Evolutionary conservation across 2,113 vertebrate species (phyloP).

Genomic region (Narcine bancroftii): DNA sequence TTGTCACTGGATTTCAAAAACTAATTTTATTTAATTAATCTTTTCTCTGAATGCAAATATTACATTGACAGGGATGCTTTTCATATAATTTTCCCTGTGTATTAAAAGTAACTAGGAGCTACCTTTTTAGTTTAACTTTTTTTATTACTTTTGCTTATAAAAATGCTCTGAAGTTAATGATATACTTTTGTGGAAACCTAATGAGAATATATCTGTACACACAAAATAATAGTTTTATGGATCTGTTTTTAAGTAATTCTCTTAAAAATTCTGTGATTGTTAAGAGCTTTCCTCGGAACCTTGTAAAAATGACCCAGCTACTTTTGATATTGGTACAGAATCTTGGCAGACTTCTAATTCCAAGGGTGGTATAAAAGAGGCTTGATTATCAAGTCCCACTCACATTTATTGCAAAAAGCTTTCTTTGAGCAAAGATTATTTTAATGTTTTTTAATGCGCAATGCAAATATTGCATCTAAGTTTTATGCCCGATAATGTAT

Average conservation of each 20-base stretch:
- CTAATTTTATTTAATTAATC: neutral
- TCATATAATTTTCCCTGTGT: neutral
- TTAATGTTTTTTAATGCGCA: neutral
- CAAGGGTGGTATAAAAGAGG: neutral
- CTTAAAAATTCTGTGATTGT: too few species aligned
- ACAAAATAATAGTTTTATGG: too few species aligned
- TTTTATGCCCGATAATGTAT: neutral
- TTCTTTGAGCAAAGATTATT: neutral
- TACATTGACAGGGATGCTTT: neutral
- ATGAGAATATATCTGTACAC: too few species aligned
- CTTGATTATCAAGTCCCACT: neutral
- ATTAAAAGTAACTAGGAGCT: too few species aligned
- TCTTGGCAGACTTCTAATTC: neutral
- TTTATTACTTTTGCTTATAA: neutral
- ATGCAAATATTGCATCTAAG: neutral
- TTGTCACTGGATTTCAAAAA: neutral
- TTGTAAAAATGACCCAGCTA: too few species aligned
- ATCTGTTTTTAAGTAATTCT: too few species aligned
- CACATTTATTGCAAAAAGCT: neutral
- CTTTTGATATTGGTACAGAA: too few species aligned
- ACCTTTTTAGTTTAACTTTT: neutral
- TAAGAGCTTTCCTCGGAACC: too few species aligned
- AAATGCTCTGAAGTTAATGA: too few species aligned
- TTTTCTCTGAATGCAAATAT: neutral
- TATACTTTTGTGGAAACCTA: too few species aligned